Evolutionary conservation across 2,113 vertebrate genomes (phyloP), one percentile per base, ranked within the genome.

Genomic region (Anser brachyrhynchus): DNA sequence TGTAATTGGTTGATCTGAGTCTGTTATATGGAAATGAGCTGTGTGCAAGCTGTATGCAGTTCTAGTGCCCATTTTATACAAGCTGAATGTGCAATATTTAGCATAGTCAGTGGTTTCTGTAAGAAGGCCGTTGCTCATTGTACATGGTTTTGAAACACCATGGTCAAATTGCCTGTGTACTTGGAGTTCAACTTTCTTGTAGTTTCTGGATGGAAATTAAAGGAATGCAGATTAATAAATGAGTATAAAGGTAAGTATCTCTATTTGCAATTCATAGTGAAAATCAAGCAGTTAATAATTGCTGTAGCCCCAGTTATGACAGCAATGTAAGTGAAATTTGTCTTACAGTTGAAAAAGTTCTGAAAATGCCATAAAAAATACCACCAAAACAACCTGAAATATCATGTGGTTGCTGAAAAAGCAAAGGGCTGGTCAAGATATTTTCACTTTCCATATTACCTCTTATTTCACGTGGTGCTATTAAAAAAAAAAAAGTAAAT

Each of bases 111-210:
- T 13, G n/a, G 4, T 35, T 66, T 35, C 0, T 3, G 10, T 73
- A 49, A 58, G 41, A 33, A 64, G 26, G 25, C 12, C 14, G 22
- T 67, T 84, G 41, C 16, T 44, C 37, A 35, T 10, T 19, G 20
- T 49, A 21, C 13, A 16, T 6, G 54, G 54, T 61, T 87, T 43
- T 39, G 4, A 49, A 90, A 62, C 9, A 62, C 3, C 16, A 17
- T 0, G 1, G 15, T 37, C 1, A 3, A n/a, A 80, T 52, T 22
- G 65, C 33, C 22, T 33, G 15, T 1, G 2, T 39, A 52, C 66
- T 73, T 80, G 31, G 35, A 52, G 66, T 12, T 10, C 11, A 57
- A 12, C 1, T 67, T 71, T 78, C 29, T n/a, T 3, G 0, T 41
- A 21, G 4, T 54, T 87, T 84, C 23, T 62, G 37, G 22, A 9